Evolutionary conservation across 2,888 invertebrate species (phyloP), one percentile per base, ranked within the genome.

Genomic region (Choristoneura rosaceana): DNA sequence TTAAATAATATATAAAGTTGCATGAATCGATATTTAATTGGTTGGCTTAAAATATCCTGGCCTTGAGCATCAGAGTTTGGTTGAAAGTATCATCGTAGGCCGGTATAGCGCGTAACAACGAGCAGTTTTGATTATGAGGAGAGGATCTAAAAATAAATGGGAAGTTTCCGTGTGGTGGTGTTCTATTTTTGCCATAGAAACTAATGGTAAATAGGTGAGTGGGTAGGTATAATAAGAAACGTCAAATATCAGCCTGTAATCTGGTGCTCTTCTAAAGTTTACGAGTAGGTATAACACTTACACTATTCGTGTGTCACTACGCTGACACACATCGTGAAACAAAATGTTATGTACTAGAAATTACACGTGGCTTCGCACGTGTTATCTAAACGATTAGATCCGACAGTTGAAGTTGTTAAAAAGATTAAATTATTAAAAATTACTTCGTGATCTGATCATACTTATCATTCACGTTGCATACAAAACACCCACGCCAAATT

Each of bases 141-240:
- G 47, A 33, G 38, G 7, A 47, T 67, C 67, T 68, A 68, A 71
- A 67, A 68, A 68, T 71, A 71, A 52, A n/a, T 43, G 9, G 17
- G 66, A 65, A 55, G 61, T 66, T 71, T 71, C 66, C 71, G 61
- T n/a, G 67, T 45, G 25, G 43, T 58, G 50, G 64, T 12, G 34
- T 33, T 25, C 58, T 68, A 68, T 71, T 71, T 71, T 33, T 34
- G 33, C 34, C 50, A 64, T 50, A 64, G 25, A 55, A 17, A 55
- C 55, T 55, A 25, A 55, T 12, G 55, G 3, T 17, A 55, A 55
- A 25, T 55, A 55, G 55, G 55, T 55, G 25, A 25, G 55, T 12
- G 10, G 25, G 25, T 25, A 12, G 25, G 10, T 55, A 25, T 55
- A 55, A 17, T 12, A 25, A 25, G 12, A 55, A 55, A 2, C 12